Conservation (phyloP, 2,797 vertebrate species). For the Chelmon rostratus region DNA sequence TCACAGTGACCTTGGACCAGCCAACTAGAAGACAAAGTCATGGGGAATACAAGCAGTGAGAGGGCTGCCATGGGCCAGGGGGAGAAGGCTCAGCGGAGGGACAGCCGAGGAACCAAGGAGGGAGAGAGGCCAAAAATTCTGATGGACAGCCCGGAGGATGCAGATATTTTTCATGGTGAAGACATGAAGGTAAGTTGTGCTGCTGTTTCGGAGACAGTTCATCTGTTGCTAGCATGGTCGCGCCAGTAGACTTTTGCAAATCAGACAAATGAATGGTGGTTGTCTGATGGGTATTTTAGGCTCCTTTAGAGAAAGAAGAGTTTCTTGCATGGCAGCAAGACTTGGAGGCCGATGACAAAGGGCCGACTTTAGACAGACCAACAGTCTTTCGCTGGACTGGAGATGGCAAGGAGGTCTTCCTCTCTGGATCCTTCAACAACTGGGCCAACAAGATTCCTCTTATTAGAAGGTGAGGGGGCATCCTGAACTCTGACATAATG, state of each 20-base stretch:
- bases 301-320: conserved; percentile 92
- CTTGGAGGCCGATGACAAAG: conserved; percentile 92
- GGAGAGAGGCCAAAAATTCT: conserved; percentile 95
- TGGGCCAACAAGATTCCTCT: conserved; percentile 97
- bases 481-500: not conserved
- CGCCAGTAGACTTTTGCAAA: not conserved
- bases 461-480: conserved; percentile 88
- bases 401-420: conserved; percentile 94
- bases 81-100: conserved; percentile 90
- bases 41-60: conserved; percentile 99
- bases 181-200: conserved; percentile 90
- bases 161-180: conserved; percentile 94
- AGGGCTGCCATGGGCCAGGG: conserved; percentile 91
- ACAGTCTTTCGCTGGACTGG: conserved; percentile 98
- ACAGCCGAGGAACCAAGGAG: conserved; percentile 92
- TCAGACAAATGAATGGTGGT: not conserved
- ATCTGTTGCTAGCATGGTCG: not conserved
- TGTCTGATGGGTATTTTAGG: conserved; percentile 77
- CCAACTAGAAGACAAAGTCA: conserved; percentile 66
- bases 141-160: conserved; percentile 98
- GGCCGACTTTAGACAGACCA: conserved; percentile 89
- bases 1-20: conserved; percentile 60
- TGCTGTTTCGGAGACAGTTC: not conserved
- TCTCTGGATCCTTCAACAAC: conserved; percentile 98
- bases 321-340: conserved; percentile 96